Conservation (phyloP, 2,888 invertebrate species). For the Apotomis capreana region DNA sequence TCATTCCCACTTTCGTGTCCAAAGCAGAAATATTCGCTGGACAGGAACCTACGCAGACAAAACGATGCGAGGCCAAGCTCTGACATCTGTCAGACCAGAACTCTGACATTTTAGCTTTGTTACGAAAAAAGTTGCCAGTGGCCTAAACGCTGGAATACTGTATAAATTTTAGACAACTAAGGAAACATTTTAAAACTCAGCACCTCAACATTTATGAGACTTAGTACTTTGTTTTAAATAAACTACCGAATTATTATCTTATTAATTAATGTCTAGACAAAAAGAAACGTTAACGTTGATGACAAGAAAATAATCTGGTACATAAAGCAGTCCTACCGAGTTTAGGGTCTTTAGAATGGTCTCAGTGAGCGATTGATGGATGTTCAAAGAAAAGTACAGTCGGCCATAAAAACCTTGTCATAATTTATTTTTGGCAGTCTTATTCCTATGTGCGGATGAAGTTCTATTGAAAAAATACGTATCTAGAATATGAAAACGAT, state of each 20-base stretch:
- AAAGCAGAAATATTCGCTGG: neutral
- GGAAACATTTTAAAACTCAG: neutral
- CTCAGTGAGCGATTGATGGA: too few species aligned
- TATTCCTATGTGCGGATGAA: too few species aligned
- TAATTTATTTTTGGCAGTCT: too few species aligned
- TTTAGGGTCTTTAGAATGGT: too few species aligned
- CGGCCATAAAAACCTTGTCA: too few species aligned
- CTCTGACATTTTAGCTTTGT: neutral
- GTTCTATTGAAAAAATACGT: too few species aligned
- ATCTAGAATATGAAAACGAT: neutral
- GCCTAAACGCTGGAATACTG: neutral
- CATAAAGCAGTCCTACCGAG: too few species aligned
- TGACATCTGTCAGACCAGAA: slow-evolving; percentile 4
- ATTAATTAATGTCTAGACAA: too few species aligned
- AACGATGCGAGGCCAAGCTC: neutral
- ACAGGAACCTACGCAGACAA: neutral
- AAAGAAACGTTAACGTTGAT: too few species aligned
- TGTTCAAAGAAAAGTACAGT: too few species aligned
- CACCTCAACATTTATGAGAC: neutral
- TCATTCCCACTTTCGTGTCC: neutral
- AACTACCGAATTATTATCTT: too few species aligned
- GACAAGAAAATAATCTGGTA: too few species aligned
- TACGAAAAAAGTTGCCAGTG: neutral
- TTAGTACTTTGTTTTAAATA: neutral
- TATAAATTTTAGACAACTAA: neutral